phyloP scores from a whole-genome alignment of 2,113 vertebrate genomes.

The Paratilapia polleni region DNA sequence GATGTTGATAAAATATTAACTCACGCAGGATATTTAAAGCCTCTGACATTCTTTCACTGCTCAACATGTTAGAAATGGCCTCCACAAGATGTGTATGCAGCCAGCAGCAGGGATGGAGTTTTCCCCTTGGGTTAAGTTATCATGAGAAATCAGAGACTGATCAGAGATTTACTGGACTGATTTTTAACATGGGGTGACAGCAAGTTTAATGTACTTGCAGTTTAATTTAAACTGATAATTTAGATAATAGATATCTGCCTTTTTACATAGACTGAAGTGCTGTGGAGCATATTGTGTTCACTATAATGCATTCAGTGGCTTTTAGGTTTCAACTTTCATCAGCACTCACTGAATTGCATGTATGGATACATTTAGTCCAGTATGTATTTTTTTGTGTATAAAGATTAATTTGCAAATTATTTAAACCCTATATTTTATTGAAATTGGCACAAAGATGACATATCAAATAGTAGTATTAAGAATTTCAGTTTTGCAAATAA shows the following conservation, averaged over 20 bases:
- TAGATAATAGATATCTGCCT: not conserved
- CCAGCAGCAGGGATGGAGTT: conserved; percentile 1
- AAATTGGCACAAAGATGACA: too few relatives aligned
- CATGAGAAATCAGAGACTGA: not conserved
- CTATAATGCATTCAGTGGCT: not conserved
- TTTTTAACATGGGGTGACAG: not conserved
- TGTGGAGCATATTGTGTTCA: not conserved
- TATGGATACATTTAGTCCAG: too few relatives aligned
- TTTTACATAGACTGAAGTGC: not conserved
- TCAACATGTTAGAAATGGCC: conserved; percentile 36
- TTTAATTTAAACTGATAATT: not conserved
- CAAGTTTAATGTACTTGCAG: not conserved
- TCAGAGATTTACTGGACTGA: not conserved
- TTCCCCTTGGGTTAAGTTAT: not conserved
- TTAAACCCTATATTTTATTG: too few relatives aligned
- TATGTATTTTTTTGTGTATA: too few relatives aligned
- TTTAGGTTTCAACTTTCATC: not conserved
- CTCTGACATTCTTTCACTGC: conserved; percentile 59
- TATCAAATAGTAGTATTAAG: too few relatives aligned
- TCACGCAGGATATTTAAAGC: conserved; percentile 69
- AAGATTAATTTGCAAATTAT: too few relatives aligned
- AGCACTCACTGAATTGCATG: not conserved
- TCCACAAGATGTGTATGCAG: conserved; percentile 11
- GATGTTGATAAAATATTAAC: conserved; percentile 77
- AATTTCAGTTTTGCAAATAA: too few relatives aligned